A percentile compares a stretch with the other conserved stretches of the same genome.
phyloP scores from a whole-genome alignment of 2,113 vertebrate species.

The Paratilapia polleni region DNA sequence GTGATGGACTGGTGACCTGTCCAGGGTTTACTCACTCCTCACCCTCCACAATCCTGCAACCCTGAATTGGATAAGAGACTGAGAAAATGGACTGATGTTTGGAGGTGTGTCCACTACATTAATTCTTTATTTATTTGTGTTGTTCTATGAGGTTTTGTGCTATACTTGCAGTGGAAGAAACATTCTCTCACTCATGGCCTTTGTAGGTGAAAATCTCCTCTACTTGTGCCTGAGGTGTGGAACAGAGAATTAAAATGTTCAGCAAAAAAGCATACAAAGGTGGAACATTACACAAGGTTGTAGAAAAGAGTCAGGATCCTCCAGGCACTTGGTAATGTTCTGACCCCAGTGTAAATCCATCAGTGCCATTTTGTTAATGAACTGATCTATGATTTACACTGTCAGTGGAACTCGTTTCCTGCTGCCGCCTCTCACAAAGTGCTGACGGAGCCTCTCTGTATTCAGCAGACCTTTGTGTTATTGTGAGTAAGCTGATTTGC shows the following conservation, averaged over 20 bases:
- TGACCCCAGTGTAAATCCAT: constrained; percentile 73
- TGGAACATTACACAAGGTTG: constrained; percentile 63
- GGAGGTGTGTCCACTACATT: background rate
- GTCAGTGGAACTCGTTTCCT: constrained; percentile 62
- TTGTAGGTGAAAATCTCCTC: constrained; percentile 41
- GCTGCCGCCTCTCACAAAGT: constrained; percentile 48
- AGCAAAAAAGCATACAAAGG: constrained; percentile 39
- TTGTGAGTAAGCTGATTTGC: constrained; percentile 65
- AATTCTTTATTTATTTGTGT: background rate
- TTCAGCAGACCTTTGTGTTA: constrained; percentile 58
- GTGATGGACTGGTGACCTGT: too few relatives aligned
- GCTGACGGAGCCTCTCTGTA: constrained; percentile 58
- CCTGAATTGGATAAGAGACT: background rate
- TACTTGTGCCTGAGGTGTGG: constrained; percentile 42
- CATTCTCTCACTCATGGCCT: background rate
- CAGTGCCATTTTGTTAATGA: constrained; percentile 74
- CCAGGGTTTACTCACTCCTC: background rate
- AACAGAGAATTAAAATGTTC: constrained; percentile 58
- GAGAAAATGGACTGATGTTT: background rate
- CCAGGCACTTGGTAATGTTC: constrained; percentile 57
- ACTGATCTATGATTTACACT: constrained; percentile 75
- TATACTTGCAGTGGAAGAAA: background rate
- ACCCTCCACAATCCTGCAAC: background rate
- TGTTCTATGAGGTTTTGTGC: background rate
- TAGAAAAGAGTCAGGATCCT: constrained; percentile 55